Conservation (phyloP, 1,140 invertebrate genomes). For the Lysiphlebus fabarum region DNA sequence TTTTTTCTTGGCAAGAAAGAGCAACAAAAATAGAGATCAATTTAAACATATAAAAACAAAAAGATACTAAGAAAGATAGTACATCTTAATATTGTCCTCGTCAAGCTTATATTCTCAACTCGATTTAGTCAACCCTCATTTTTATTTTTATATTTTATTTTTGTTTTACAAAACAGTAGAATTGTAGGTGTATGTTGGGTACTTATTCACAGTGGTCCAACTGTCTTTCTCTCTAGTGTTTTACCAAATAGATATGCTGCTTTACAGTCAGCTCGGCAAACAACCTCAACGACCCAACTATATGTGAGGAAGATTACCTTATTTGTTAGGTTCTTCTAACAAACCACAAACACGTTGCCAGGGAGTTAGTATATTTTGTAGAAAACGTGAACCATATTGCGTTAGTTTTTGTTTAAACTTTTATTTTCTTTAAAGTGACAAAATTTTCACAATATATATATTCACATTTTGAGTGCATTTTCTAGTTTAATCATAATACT, state of each 20-base stretch:
- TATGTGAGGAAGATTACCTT: constrained; percentile 50
- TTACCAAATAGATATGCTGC: constrained; percentile 25
- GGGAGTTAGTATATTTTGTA: constrained; percentile 14
- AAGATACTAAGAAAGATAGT: constrained; percentile 5
- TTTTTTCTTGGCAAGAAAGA: background rate
- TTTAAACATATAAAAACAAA: background rate
- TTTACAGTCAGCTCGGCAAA: constrained; percentile 43
- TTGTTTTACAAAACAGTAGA: no score
- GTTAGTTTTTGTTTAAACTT: constrained; percentile 10
- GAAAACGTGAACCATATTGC: background rate
- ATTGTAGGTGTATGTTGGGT: no score
- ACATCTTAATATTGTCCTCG: background rate
- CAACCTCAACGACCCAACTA: constrained; percentile 40
- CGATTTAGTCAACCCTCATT: constrained; percentile 1
- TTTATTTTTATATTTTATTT: background rate
- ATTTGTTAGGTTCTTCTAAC: constrained; percentile 51
- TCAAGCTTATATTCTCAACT: background rate
- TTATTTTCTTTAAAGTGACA: no score
- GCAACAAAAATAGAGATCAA: constrained; percentile 1
- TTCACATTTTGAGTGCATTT: no score
- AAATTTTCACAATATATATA: no score
- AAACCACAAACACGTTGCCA: constrained; percentile 39
- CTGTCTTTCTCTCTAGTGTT: background rate
- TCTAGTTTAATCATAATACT: no score
- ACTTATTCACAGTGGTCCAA: background rate